These are phyloP conservation scores for Diadophis punctatus DNA, from an alignment of 2,113 vertebrate genomes.

Conservation along the genomic window DNA sequence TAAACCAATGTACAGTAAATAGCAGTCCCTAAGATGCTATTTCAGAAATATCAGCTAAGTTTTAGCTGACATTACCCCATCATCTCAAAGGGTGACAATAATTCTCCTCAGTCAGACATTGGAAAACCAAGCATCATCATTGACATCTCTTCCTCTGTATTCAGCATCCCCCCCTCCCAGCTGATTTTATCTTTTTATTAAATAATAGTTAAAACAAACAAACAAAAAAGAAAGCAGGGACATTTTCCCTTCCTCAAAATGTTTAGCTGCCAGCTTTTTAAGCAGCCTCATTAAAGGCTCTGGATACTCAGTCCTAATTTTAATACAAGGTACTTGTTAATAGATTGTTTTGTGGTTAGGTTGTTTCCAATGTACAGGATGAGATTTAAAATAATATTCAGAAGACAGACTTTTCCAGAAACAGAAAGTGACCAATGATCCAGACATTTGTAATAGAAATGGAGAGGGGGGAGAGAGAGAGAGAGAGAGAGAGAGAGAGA, in stretches of 20 bases:
- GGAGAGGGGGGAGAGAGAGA: not conserved
- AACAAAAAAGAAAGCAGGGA: not conserved
- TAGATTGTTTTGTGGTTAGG: not conserved
- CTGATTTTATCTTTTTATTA: not conserved
- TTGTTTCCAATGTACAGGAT: not conserved
- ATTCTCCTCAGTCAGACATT: not conserved
- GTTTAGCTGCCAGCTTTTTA: not conserved
- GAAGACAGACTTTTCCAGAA: constrained; percentile 24
- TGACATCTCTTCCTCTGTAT: not conserved
- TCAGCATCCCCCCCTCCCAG: not conserved
- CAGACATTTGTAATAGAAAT: constrained; percentile 39
- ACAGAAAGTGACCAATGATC: constrained; percentile 39
- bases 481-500: not conserved
- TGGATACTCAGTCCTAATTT: not conserved
- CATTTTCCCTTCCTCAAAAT: not conserved
- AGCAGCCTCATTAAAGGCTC: not conserved
- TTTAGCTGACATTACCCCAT: not conserved
- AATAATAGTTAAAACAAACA: not conserved
- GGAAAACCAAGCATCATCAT: not conserved
- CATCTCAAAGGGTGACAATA: accelerated
- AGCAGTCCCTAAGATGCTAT: not conserved
- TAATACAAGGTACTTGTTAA: not conserved
- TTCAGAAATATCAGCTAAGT: not conserved
- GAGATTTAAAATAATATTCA: not conserved
- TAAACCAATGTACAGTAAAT: not conserved